These are phyloP conservation scores for Xiphophorus maculatus DNA, from an alignment of 2,113 vertebrate genomes.

Conservation along the genomic window DNA sequence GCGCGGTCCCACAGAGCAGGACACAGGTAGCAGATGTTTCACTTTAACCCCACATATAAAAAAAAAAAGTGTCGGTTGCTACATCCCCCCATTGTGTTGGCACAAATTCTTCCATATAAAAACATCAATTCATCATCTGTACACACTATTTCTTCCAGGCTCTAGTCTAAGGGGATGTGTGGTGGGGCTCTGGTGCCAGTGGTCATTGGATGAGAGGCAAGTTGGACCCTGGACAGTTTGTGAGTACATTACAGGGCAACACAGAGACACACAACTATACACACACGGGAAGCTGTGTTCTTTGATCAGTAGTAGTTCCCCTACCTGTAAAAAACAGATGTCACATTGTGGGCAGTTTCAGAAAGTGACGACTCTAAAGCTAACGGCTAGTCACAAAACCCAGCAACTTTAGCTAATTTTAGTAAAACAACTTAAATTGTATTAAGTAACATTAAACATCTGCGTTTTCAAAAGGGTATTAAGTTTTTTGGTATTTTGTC, in stretches of 20 bases:
- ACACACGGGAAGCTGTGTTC: background rate
- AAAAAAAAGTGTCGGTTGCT: conserved; percentile 1
- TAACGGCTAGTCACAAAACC: background rate
- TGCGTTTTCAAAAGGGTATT: too few species aligned
- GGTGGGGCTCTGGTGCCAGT: background rate
- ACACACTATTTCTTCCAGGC: background rate
- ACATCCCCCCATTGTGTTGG: conserved; percentile 35
- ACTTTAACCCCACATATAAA: background rate
- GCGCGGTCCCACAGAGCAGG: conserved; percentile 46
- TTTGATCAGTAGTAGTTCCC: too few species aligned
- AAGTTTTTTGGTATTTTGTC: too few species aligned
- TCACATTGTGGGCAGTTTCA: background rate
- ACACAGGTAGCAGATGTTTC: conserved; percentile 62
- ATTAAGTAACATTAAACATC: too few species aligned
- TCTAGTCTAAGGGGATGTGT: too few species aligned
- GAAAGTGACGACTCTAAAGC: background rate
- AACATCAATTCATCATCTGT: background rate
- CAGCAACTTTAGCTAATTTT: background rate
- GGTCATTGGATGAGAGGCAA: background rate
- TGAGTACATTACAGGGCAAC: background rate
- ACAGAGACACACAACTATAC: background rate
- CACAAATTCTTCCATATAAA: conserved; percentile 33
- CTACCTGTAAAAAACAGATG: too few species aligned
- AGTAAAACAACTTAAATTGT: background rate
- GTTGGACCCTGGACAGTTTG: background rate